A percentile compares a stretch with the other conserved stretches of the same genome.
Conservation (phyloP, 2,888 invertebrate genomes). For the Lypha dubia region DNA sequence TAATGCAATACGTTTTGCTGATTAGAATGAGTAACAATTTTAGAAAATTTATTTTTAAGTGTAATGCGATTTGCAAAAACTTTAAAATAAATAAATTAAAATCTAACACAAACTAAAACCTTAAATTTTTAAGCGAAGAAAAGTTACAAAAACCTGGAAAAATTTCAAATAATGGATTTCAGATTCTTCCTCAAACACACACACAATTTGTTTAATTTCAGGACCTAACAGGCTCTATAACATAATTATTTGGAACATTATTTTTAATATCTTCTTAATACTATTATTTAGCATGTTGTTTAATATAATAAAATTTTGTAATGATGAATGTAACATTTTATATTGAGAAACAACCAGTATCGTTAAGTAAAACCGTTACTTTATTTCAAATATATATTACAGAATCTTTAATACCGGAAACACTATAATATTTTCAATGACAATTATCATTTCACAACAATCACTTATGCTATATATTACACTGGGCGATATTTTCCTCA, state of each 20-base stretch:
- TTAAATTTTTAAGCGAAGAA: background rate
- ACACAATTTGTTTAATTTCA: too few species aligned
- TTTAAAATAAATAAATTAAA: too few species aligned
- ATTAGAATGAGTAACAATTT: slow-evolving; percentile 24
- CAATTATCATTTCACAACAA: background rate
- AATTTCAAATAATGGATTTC: too few species aligned
- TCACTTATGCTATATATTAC: background rate
- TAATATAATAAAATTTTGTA: too few species aligned
- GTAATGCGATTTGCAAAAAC: background rate
- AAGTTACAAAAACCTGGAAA: too few species aligned
- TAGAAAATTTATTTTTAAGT: slow-evolving; percentile 20
- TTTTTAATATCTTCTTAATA: too few species aligned
- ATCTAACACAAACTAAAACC: background rate
- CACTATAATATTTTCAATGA: background rate
- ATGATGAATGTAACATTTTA: too few species aligned
- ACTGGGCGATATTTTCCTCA: background rate
- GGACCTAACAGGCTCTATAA: too few species aligned
- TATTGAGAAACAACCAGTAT: too few species aligned
- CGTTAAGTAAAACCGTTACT: background rate
- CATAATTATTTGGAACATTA: too few species aligned
- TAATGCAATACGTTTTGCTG: background rate
- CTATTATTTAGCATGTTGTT: too few species aligned
- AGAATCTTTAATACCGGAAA: background rate
- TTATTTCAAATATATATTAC: background rate
- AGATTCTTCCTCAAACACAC: too few species aligned